Conservation (phyloP, 53 echinoderm and acorn worm species). For the Pentamera pediparva region DNA sequence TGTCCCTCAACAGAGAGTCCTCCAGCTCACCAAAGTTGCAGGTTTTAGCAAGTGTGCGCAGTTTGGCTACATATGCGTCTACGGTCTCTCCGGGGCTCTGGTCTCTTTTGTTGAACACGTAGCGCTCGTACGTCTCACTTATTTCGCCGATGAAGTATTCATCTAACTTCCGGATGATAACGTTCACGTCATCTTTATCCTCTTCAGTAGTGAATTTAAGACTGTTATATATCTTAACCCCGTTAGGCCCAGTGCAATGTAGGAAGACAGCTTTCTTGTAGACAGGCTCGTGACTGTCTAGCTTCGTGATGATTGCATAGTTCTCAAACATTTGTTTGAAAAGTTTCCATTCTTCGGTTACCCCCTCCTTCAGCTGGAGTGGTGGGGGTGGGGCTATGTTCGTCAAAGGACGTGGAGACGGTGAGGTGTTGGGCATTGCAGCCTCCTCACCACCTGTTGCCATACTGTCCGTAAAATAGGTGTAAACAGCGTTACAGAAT, state of each 20-base stretch:
- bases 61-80: constrained; percentile 42
- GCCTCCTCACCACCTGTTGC: too few species aligned
- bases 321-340: constrained; percentile 35
- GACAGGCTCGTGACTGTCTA: not conserved
- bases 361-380: constrained; percentile 6
- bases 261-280: constrained; percentile 49
- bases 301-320: constrained; percentile 14
- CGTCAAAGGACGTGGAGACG: not conserved
- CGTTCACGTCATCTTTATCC: constrained; percentile 10
- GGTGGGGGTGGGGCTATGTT: constrained; percentile 24
- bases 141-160: constrained; percentile 43
- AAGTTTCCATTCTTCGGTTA: constrained; percentile 29
- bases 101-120: constrained; percentile 45
- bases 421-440: not conserved
- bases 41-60: constrained; percentile 49
- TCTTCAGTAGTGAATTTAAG: constrained; percentile 31
- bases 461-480: too few species aligned
- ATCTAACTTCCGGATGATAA: constrained; percentile 40
- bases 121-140: constrained; percentile 48
- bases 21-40: constrained; percentile 53
- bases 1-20: constrained; percentile 30
- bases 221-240: constrained; percentile 39
- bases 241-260: constrained; percentile 41
- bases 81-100: constrained; percentile 47
- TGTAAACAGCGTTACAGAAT: too few species aligned